Evolutionary conservation across 92 coral and sea anemone genomes (phyloP), one percentile per base, ranked within the genome.

Genomic region (Siderastrea radians): DNA sequence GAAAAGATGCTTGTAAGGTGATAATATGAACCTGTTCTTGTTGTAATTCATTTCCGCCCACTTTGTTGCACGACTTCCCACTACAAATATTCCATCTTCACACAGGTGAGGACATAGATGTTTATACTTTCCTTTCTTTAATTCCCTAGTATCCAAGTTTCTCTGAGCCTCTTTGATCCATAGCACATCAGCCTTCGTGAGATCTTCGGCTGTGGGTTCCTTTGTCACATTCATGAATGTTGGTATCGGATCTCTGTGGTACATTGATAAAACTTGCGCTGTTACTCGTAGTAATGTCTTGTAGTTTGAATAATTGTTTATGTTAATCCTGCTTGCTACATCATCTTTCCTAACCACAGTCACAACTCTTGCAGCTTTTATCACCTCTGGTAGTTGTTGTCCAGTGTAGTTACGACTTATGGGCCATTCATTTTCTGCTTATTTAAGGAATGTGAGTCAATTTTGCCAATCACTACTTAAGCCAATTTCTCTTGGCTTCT

Each of bases 381-480:
- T 49, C 50, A 10, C 5, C 44, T 89, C 90, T 11, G 89, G 93
- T 44, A 90, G 87, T 50, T 90, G 57, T 53, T 10, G 74, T 65
- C 17, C 15, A 16, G 72, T n/a, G n/a, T 48, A 50, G 1, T 11
- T 55, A 10, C 52, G 68, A 60, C 61, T 68, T 72, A 79, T 86
- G 1, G 90, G 93, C 87, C 87, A 90, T 67, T 85, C 85, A 7
- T 49, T 38, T 80, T 90, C 87, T 2, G 74, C 58, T 57, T 7
- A 81, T 26, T 61, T 72, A 13, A 89, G 89, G 47, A 89, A 89
- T 50, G 13, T 72, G n/a, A 88, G 94, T 74, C 95, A 93, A 6
- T 66, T 74, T 61, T 93, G 93, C 89, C 95, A 89, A 8, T n/a
- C 16, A 26, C 91, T 87, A 51, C 59, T 43, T 19, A 60, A 45